phyloP scores from a whole-genome alignment of 2,113 vertebrate genomes.

The Hucho hucho region DNA sequence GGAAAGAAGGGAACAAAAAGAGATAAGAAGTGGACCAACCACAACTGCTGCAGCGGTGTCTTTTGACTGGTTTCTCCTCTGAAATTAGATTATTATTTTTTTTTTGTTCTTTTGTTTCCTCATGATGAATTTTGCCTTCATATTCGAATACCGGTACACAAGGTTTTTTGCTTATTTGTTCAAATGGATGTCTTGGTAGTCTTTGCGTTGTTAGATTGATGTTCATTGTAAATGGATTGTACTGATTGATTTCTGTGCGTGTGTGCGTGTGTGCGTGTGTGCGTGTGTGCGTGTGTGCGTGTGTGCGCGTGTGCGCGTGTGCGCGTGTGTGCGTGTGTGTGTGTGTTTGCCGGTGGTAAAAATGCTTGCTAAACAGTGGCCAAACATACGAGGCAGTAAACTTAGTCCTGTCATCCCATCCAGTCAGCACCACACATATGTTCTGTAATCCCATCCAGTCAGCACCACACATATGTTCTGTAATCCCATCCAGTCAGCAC shows the following conservation, averaged over 20 bases:
- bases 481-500: too few species aligned
- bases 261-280: neutral
- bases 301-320: neutral
- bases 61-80: constrained; percentile 8
- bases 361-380: constrained; percentile 14
- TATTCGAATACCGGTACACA: neutral
- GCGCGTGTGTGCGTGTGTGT: constrained; percentile 6
- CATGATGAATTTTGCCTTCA: neutral
- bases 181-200: neutral
- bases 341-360: constrained; percentile 17
- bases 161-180: too few species aligned
- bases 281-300: neutral
- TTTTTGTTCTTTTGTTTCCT: neutral
- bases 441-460: too few species aligned
- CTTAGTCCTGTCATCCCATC: neutral
- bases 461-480: too few species aligned
- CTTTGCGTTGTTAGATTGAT: neutral
- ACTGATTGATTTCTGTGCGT: constrained; percentile 31
- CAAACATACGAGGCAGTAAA: constrained; percentile 30
- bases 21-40: constrained; percentile 27
- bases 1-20: constrained; percentile 9
- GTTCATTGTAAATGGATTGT: neutral
- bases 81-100: neutral
- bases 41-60: constrained; percentile 29
- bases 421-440: too few species aligned